These are phyloP conservation scores for Notocelia uddmanniana DNA, from an alignment of 2,888 invertebrate genomes.

Conservation along the genomic window DNA sequence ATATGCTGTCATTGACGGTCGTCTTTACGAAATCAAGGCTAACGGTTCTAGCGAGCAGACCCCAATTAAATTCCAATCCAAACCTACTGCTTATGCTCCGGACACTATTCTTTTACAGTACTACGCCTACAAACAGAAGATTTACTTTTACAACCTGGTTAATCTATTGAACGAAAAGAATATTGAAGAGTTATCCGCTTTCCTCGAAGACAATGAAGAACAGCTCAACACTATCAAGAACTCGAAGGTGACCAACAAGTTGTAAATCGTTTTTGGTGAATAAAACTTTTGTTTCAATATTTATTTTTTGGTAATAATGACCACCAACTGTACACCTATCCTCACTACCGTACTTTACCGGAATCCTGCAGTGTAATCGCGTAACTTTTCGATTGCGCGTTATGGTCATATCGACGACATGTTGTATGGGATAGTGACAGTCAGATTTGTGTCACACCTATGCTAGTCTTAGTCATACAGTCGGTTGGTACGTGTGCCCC, in stretches of 20 bases:
- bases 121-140: constrained; percentile 67
- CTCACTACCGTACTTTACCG: no score
- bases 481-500: no score
- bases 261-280: constrained; percentile 7
- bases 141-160: constrained; percentile 70
- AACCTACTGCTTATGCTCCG: constrained; percentile 64
- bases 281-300: neutral
- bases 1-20: constrained; percentile 58
- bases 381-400: no score
- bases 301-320: neutral
- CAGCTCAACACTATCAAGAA: constrained; percentile 60
- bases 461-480: no score
- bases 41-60: constrained; percentile 60
- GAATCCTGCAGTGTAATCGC: no score
- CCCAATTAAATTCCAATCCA: constrained; percentile 55
- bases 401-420: no score
- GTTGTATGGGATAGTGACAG: no score
- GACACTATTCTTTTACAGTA: constrained; percentile 67
- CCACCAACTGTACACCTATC: no score
- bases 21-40: constrained; percentile 57
- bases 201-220: constrained; percentile 54
- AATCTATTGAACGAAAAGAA: constrained; percentile 47
- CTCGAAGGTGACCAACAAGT: constrained; percentile 15
- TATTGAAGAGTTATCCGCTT: constrained; percentile 55
- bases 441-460: no score